Evolutionary conservation across 2,113 vertebrate genomes (phyloP), one percentile per base, ranked within the genome.

Genomic region (Indicator maculatus): DNA sequence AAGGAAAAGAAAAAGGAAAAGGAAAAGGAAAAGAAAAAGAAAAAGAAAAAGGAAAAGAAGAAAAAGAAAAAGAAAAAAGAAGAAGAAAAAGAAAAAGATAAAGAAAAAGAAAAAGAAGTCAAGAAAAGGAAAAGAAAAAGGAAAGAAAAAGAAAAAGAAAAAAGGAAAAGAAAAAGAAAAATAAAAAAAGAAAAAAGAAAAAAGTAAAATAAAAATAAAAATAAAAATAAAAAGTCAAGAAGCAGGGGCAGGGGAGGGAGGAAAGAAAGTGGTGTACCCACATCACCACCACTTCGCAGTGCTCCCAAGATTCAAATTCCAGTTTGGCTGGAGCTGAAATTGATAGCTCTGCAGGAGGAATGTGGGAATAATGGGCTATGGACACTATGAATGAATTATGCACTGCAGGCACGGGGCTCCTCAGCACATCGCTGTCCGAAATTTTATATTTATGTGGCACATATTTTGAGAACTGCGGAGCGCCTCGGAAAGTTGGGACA

Each of bases 371-470:
- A 97, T 70, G 78, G 88, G 76, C 77, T 65, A 28, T 0, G 72
- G 88, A 95, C 73, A 23, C 47, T 27, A 33, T 36, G 83, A 92
- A 94, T 96, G 96, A 97, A 95, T 96, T 97, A 97, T 96, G 95
- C 52, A 44, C 94, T 89, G 90, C 79, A 89, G 74, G 93, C 73
- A 90, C 30, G 5, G 58, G 84, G n/a, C 90, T 97, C 58, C 90
- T 85, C 84, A 86, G 86, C 16, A 2, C 88, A 74, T 89, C 56
- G 50, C 88, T 86, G 56, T 83, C 89, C 71, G 16, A 95, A 96
- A 94, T 96, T 96, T 97, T 98, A 97, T 97, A 98, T 97, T 96
- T 97, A 96, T 95, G 94, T 90, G 96, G 93, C 96, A 97, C 95
- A 95, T 94, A 97, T 97, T 97, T 96, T 96, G 96, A 96, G 97